These are phyloP conservation scores for Aplysina aerophoba DNA, from an alignment of 37 sponge, comb jelly and placozoan genomes.

Conservation along the genomic window DNA sequence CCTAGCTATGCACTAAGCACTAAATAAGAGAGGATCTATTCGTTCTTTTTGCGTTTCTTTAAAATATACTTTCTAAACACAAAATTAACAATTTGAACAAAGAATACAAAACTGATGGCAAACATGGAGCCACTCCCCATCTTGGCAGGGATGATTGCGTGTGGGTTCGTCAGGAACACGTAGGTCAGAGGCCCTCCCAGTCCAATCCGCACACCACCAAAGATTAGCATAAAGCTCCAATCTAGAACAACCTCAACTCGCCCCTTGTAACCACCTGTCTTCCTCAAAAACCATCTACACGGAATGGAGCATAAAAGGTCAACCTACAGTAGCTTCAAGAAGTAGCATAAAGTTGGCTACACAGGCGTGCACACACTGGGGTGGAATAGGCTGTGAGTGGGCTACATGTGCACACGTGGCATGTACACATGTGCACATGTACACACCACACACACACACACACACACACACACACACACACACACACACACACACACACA, in stretches of 20 bases:
- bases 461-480: not conserved
- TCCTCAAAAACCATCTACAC: slow-evolving; percentile 75
- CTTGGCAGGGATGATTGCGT: slow-evolving; percentile 41
- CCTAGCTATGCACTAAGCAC: too few species aligned
- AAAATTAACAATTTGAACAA: slow-evolving; percentile 44
- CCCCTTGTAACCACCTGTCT: slow-evolving; percentile 47
- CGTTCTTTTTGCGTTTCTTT: not conserved
- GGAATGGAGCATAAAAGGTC: too few species aligned
- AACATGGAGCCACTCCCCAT: slow-evolving; percentile 66
- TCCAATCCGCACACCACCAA: slow-evolving; percentile 44
- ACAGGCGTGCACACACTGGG: too few species aligned
- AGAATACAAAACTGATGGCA: slow-evolving; percentile 74
- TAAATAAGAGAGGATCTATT: too few species aligned
- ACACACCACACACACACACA: not conserved
- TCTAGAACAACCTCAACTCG: slow-evolving; percentile 39
- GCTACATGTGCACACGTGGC: not conserved
- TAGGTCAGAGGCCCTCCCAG: slow-evolving; percentile 53
- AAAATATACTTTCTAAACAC: slow-evolving; percentile 40
- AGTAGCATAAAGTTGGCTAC: too few species aligned
- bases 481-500: not conserved
- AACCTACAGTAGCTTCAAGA: too few species aligned
- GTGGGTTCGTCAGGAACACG: slow-evolving; percentile 45
- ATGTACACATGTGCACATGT: not conserved
- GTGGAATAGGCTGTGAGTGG: too few species aligned
- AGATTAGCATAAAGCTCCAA: slow-evolving; percentile 44